Percentiles rank a stretch among this genome's conserved stretches.
Evolutionary conservation across 2,888 invertebrate species (phyloP).

Genomic region (Chouioia cunea): DNA sequence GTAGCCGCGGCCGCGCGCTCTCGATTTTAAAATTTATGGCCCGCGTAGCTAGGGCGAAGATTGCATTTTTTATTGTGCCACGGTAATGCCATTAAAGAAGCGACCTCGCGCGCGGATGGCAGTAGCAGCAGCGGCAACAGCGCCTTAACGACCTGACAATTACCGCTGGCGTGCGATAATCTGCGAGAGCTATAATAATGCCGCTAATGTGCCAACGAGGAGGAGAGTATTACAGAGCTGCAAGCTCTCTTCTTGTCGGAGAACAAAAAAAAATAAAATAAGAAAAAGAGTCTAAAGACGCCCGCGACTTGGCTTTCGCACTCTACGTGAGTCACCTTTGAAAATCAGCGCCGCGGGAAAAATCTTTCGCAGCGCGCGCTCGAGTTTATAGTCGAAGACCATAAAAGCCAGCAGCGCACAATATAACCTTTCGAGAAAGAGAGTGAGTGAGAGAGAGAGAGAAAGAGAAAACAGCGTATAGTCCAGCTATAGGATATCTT

Average conservation of each 20-base stretch:
- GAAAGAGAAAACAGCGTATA: constrained; percentile 47
- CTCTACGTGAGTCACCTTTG: constrained; percentile 31
- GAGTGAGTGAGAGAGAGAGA: constrained; percentile 40
- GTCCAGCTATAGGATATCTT: constrained; percentile 54
- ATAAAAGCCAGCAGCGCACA: constrained; percentile 52
- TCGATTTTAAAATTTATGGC: constrained; percentile 30
- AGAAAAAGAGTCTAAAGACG: too few species aligned
- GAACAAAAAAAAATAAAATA: neutral
- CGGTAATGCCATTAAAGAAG: constrained; percentile 32
- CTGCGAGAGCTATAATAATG: constrained; percentile 30
- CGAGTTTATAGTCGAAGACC: constrained; percentile 55
- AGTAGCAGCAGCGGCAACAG: neutral
- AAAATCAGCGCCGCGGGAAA: constrained; percentile 46
- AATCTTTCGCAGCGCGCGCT: constrained; percentile 39
- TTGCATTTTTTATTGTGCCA: constrained; percentile 22
- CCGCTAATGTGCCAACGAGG: constrained; percentile 34
- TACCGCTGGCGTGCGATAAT: constrained; percentile 23
- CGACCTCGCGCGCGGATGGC: too few species aligned
- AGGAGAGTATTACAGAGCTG: neutral
- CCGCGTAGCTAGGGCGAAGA: neutral
- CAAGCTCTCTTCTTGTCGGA: neutral
- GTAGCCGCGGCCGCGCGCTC: constrained; percentile 24
- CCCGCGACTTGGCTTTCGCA: too few species aligned
- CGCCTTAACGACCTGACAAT: constrained; percentile 35
- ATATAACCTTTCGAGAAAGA: constrained; percentile 52